Conservation (phyloP, 2,113 vertebrate genomes). For the Chauna torquata region DNA sequence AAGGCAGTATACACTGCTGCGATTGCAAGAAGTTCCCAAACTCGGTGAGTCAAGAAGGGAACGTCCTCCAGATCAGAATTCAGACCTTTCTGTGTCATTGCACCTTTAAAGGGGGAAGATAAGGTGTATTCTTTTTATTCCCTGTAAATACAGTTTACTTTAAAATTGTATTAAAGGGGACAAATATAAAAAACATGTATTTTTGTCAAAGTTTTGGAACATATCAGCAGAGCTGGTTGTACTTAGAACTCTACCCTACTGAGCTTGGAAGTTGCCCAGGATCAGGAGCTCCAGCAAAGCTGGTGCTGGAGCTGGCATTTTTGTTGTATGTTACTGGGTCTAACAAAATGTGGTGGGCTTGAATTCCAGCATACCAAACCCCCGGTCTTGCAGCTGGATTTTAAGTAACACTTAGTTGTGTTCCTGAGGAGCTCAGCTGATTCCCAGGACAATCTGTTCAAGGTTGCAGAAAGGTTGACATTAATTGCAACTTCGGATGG, state of each 20-base stretch:
- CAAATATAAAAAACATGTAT: neutral
- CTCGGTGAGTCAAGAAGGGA: neutral
- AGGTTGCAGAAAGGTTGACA: neutral
- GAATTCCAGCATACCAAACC: neutral
- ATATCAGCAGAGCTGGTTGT: neutral
- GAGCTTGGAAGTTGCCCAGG: neutral
- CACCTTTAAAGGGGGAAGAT: neutral
- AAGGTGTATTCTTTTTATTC: neutral
- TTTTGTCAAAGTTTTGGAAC: neutral
- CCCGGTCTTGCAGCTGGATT: neutral
- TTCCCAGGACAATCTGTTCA: neutral
- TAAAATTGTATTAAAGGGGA: neutral
- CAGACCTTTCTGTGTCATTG: neutral
- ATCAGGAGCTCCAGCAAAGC: neutral
- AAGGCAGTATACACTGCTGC: neutral
- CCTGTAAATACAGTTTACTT: neutral
- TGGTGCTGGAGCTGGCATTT: neutral
- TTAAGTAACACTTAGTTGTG: neutral
- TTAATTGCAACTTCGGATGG: neutral
- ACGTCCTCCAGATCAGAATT: neutral
- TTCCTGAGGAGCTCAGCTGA: neutral
- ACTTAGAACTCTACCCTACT: rapidly evolving
- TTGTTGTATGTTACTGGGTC: neutral
- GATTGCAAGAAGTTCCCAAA: neutral
- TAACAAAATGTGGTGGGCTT: neutral